Base-by-base conservation (phyloP, 2,888 invertebrate species). In the Eumerus sabulonum region DNA sequence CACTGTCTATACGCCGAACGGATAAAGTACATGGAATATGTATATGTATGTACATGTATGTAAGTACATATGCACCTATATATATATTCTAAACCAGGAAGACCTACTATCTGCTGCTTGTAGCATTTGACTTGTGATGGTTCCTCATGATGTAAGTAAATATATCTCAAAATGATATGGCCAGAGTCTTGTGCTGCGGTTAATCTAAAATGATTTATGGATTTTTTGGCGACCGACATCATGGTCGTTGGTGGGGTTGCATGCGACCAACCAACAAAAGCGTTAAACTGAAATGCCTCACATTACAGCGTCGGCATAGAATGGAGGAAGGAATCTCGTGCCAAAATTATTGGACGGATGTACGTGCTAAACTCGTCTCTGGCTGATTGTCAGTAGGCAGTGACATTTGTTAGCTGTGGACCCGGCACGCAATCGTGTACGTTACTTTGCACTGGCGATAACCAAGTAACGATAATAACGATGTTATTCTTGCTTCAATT, bases 171-270 rank as follows among this genome's bases (percentile, higher is more conserved):
- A 64, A 54, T 59, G 77, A 79, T 79, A 79, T 68, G 73, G 63
- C 73, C 77, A 63, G 56, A 72, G 66, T 56, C 53, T 54, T 54
- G 62, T 47, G 63, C 63, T 73, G 53, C 73, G 63, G 73, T 44
- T 63, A 73, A 73, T 73, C 63, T 36, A 59, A 77, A 60, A 77
- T 79, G 77, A 79, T 79, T 79, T 79, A 79, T 79, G 73, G 62
- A 77, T 77, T 48, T 70, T 38, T 54, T 13, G 36, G 35, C 53
- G 36, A 72, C 63, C 66, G 62, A 47, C 53, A 73, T 45, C 42
- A 42, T 12, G 42, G n/a, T 42, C 67, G 63, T 67, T 57, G 63
- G 35, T 40, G 18, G 47, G 36, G 62, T 59, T 62, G 62, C 77
- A 67, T 56, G 51, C 40, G 54, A 44, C 51, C 16, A n/a, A n/a